Percentiles rank a stretch among this genome's conserved stretches.
phyloP scores from a whole-genome alignment of 1,140 invertebrate species.

The Metaphire vulgaris region DNA sequence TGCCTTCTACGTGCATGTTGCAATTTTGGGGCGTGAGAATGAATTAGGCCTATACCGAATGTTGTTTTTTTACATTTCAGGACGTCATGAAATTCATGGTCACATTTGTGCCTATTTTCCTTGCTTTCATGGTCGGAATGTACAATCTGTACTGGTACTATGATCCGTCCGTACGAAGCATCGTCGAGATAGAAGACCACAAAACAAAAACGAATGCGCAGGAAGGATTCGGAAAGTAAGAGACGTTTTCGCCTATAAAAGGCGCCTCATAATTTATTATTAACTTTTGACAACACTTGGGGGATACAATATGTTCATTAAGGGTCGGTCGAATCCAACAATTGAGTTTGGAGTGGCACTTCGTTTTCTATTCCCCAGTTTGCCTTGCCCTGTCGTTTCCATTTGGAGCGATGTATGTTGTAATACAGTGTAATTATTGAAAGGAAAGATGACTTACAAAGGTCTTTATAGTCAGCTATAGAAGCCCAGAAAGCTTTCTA shows the following conservation, averaged over 20 bases:
- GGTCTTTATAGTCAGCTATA: too few species aligned
- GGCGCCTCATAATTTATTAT: too few species aligned
- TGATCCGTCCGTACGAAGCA: constrained; percentile 21
- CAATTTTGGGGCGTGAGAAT: neutral
- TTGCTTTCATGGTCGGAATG: constrained; percentile 34
- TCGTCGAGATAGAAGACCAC: constrained; percentile 29
- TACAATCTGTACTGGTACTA: constrained; percentile 36
- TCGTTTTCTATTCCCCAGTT: too few species aligned
- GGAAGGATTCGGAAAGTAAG: constrained; percentile 33
- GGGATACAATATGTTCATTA: neutral
- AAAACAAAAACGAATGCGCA: constrained; percentile 29
- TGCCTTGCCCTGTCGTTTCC: too few species aligned
- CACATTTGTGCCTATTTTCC: constrained; percentile 31
- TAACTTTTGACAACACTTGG: constrained; percentile 1
- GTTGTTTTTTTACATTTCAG: too few species aligned
- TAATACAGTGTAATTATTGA: too few species aligned
- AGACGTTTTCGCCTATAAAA: neutral
- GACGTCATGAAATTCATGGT: constrained; percentile 34
- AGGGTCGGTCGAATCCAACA: too few species aligned
- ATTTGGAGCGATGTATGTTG: too few species aligned
- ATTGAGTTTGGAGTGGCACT: too few species aligned
- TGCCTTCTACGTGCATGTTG: neutral
- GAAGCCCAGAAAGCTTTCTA: too few species aligned
- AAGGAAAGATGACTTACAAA: too few species aligned
- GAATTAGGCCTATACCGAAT: too few species aligned